Evolutionary conservation across 2,888 invertebrate genomes (phyloP).

Genomic region (Cephus pygmeus): DNA sequence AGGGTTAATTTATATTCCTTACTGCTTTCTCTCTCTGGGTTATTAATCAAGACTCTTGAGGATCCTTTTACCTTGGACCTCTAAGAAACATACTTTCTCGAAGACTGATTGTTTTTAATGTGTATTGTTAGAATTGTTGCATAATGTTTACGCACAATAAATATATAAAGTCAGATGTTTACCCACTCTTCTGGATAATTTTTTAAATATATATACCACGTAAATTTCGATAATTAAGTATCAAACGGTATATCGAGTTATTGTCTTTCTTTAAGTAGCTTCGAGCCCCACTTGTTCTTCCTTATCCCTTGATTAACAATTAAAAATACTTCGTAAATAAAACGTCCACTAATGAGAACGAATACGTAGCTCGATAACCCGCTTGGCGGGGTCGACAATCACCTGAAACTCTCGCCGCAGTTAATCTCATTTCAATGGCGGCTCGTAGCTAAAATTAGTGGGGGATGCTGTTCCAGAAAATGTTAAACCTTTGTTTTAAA

Average conservation of each 20-base stretch:
- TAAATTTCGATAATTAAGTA: not conserved
- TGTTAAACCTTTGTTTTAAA: too few species aligned
- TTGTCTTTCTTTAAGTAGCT: not conserved
- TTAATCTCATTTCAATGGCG: not conserved
- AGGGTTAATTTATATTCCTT: slow-evolving; percentile 50
- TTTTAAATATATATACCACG: not conserved
- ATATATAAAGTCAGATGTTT: not conserved
- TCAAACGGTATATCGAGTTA: not conserved
- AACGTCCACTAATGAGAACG: not conserved
- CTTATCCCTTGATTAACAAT: not conserved
- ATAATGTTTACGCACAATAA: not conserved
- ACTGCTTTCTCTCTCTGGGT: not conserved
- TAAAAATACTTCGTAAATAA: not conserved
- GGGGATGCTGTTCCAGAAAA: too few species aligned
- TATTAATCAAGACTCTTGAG: not conserved
- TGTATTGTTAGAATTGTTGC: not conserved
- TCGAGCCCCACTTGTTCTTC: not conserved
- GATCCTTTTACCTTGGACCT: not conserved
- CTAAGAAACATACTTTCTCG: not conserved
- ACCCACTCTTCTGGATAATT: not conserved
- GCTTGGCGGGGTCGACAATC: not conserved
- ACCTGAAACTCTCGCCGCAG: not conserved
- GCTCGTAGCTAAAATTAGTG: too few species aligned
- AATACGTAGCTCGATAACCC: not conserved
- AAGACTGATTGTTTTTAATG: not conserved